Conservation (phyloP, 2,797 vertebrate genomes). For the Myotis pilosus region DNA sequence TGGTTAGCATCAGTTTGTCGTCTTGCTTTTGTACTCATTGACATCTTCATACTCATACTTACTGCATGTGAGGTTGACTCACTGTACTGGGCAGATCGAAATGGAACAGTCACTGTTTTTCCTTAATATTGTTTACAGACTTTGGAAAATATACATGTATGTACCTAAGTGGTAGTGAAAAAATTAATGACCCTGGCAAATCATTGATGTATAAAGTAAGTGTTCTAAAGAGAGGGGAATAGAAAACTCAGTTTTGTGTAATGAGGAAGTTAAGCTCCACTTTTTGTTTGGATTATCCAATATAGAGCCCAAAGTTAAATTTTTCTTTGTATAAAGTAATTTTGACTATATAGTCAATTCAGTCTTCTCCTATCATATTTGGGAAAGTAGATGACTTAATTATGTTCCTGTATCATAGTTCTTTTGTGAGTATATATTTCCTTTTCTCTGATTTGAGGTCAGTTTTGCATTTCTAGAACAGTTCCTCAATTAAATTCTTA, state of each 20-base stretch:
- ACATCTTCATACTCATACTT: conserved; percentile 29
- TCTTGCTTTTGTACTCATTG: conserved; percentile 72
- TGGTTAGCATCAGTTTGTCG: conserved; percentile 49
- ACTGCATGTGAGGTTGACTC: conserved; percentile 75
- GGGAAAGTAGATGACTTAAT: not conserved
- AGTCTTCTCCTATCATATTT: not conserved
- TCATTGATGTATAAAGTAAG: conserved; percentile 75
- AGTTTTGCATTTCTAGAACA: conserved; percentile 30
- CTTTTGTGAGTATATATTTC: not conserved
- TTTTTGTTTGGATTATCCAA: conserved; percentile 75
- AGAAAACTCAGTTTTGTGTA: conserved; percentile 63
- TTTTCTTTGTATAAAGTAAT: conserved; percentile 77
- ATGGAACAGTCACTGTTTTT: conserved; percentile 77
- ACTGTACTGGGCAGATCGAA: conserved; percentile 58
- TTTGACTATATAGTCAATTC: conserved; percentile 68
- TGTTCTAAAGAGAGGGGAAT: conserved; percentile 69
- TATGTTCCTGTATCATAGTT: not conserved
- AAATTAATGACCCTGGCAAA: conserved; percentile 71
- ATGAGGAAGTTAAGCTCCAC: conserved; percentile 68
- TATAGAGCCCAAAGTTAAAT: conserved; percentile 71
- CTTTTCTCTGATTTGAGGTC: conserved; percentile 35
- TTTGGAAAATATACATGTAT: conserved; percentile 67
- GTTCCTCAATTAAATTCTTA: conserved; percentile 29
- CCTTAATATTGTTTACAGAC: conserved; percentile 74
- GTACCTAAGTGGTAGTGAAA: conserved; percentile 73